Evolutionary conservation across 2,797 vertebrate genomes (phyloP).

Genomic region (Distichodus sexfasciatus): DNA sequence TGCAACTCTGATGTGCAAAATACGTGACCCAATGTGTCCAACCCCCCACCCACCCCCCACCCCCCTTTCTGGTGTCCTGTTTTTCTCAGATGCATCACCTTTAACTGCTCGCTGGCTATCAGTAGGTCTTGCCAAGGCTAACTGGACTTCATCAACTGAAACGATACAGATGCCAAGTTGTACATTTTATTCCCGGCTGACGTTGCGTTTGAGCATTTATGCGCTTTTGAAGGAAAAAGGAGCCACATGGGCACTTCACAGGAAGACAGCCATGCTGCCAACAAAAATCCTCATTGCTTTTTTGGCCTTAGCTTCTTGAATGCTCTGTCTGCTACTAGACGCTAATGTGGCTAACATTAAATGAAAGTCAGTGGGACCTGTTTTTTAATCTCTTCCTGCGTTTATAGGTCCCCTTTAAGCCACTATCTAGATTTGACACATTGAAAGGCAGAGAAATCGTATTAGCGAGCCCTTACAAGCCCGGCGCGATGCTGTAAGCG

Average conservation of each 20-base stretch:
- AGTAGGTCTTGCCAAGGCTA: background rate
- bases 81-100: background rate
- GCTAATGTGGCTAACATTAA: no score
- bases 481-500: slow-evolving; percentile 15
- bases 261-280: no score
- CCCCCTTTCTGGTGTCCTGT: slow-evolving; percentile 33
- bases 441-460: slow-evolving; percentile 1
- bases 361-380: no score
- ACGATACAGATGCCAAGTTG: background rate
- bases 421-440: background rate
- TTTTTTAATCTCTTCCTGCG: no score
- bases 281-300: no score
- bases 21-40: slow-evolving; percentile 46
- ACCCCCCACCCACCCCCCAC: slow-evolving; percentile 1
- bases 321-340: no score
- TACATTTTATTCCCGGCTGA: background rate
- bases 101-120: background rate
- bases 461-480: background rate
- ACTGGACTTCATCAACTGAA: background rate
- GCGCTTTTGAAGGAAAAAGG: background rate
- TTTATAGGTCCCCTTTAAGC: no score
- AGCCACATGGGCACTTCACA: no score
- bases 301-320: no score
- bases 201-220: background rate
- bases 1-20: slow-evolving; percentile 50